A percentile compares a stretch with the other conserved stretches of the same genome.
These are phyloP conservation scores for Podotricha telesiphe DNA, from an alignment of 2,888 invertebrate genomes.

Conservation along the genomic window DNA sequence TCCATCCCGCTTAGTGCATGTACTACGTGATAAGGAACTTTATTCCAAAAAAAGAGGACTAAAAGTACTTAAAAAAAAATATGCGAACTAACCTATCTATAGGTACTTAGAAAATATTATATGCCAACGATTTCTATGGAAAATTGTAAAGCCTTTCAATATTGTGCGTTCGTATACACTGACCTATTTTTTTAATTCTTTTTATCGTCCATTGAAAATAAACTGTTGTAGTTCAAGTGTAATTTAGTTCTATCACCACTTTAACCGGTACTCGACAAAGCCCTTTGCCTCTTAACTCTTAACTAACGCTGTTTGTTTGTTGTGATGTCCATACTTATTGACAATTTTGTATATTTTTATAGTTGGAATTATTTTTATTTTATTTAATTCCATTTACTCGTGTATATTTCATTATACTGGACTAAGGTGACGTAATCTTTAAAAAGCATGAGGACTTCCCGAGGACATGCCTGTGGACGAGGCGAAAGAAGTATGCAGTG, in stretches of 20 bases:
- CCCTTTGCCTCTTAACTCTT: constrained; percentile 53
- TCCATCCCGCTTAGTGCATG: no score
- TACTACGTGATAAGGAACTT: no score
- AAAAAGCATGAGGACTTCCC: no score
- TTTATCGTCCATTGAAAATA: constrained; percentile 17
- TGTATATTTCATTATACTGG: no score
- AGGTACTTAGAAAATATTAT: neutral
- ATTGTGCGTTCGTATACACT: constrained; percentile 7
- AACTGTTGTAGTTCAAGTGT: constrained; percentile 21
- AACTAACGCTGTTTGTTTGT: constrained; percentile 58
- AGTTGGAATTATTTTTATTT: no score
- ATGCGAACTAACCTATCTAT: no score
- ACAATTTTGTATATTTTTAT: constrained; percentile 35
- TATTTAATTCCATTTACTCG: no score
- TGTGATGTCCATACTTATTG: constrained; percentile 49
- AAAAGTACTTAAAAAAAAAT: no score
- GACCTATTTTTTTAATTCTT: constrained; percentile 10
- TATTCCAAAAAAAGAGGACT: no score
- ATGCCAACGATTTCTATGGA: neutral
- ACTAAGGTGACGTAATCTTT: no score
- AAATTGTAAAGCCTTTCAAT: neutral
- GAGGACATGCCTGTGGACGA: no score
- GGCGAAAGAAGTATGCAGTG: no score
- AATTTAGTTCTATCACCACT: constrained; percentile 12
- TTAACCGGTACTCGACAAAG: constrained; percentile 10